Evolutionary conservation across 53 echinoderm and acorn worm species (phyloP).

Genomic region (Mesocentrotus franciscanus): DNA sequence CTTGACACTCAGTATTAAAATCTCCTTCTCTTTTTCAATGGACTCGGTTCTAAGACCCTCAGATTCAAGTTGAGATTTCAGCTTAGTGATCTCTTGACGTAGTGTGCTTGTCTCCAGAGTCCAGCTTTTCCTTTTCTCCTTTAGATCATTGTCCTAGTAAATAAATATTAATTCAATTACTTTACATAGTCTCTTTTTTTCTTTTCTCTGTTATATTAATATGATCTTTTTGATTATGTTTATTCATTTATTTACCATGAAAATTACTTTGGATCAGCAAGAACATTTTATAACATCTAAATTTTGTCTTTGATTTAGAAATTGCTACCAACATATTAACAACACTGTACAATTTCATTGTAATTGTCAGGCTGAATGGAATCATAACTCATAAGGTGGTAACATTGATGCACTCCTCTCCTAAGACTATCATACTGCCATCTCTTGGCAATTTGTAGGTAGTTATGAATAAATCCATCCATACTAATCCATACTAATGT

Average conservation of each 20-base stretch:
- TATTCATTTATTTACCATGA: neutral
- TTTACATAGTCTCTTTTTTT: neutral
- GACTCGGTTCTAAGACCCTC: constrained; percentile 71
- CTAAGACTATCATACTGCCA: neutral
- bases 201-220: neutral
- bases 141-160: constrained; percentile 76
- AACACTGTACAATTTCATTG: neutral
- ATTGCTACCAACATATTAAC: neutral
- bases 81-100: constrained; percentile 62
- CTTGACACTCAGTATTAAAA: constrained; percentile 71
- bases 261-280: neutral
- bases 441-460: neutral
- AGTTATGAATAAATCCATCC: neutral
- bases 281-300: neutral
- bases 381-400: neutral
- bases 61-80: constrained; percentile 62
- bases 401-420: neutral
- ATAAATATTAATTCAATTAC: neutral
- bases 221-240: no score
- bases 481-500: neutral
- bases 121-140: constrained; percentile 79
- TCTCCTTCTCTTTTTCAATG: constrained; percentile 74
- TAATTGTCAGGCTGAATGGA: neutral
- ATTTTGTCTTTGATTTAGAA: neutral
- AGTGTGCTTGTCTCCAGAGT: constrained; percentile 74